Evolutionary conservation across 2,113 vertebrate genomes (phyloP), one percentile per base, ranked within the genome.

Genomic region (Coracopsis vasa): DNA sequence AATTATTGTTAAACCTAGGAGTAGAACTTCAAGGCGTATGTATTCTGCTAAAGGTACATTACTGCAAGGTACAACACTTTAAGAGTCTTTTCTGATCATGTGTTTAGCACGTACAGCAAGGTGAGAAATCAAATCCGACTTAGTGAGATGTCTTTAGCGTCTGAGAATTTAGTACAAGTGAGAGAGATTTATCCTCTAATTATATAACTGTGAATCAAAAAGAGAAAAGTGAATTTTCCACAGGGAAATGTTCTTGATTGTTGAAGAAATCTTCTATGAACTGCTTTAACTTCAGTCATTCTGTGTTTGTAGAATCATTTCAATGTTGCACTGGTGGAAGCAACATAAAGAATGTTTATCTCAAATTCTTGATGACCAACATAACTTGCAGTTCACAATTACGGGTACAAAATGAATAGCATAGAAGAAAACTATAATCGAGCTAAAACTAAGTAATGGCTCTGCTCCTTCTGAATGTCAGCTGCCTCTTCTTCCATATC

Each of bases 101-200:
- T 82, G 17, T 92, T 97, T 97, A 96, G 79, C 28, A 45, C 18
- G 20, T 88, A 86, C 70, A 88, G 78, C 60, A 96, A 97, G 80
- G 81, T 96, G 92, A 94, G 83, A 96, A 97, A 79, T 97, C 81
- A 96, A 95, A 97, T 70, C 37, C 70, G 88, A 86, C 65, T 95
- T 64, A 12, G 42, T 81, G 91, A 88, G 37, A n/a, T 87, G 53
- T 50, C 91, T 94, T 95, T 91, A 97, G 50, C 88, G 71, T 94
- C 75, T 65, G 77, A 84, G 88, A 95, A 96, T 97, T 96, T 90
- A 94, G 74, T 94, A 82, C 8, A 92, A 77, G 84, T 70, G 69
- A 88, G 85, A 96, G 79, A 94, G 72, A 90, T 89, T 86, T 96
- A 78, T 95, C 67, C 37, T 94, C 69, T 96, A 79, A 78, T 88